Percentiles rank a stretch among this genome's conserved stretches.
phyloP scores from a whole-genome alignment of 1,140 invertebrate genomes.

The Drosophila bifasciata region DNA sequence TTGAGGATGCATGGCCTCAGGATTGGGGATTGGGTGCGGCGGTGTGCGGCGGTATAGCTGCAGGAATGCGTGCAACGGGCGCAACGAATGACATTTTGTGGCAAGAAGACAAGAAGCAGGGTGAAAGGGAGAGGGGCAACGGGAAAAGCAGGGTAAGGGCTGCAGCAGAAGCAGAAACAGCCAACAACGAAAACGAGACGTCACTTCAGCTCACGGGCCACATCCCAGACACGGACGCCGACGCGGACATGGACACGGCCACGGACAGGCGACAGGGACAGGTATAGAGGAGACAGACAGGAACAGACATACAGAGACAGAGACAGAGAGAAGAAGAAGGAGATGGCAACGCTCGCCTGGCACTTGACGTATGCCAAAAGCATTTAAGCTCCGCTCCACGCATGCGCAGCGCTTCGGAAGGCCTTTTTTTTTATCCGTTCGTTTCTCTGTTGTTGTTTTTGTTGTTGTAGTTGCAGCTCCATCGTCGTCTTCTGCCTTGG shows the following conservation, averaged over 20 bases:
- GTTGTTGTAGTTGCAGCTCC: not conserved
- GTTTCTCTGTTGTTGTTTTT: not conserved
- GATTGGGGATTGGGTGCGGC: not conserved
- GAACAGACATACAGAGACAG: conserved; percentile 6
- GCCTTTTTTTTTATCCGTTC: conserved; percentile 26
- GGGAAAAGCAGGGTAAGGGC: not conserved
- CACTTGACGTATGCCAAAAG: conserved; percentile 73
- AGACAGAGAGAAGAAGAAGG: not conserved
- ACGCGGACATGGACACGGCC: not conserved
- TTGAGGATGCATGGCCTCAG: not conserved
- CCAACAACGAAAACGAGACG: conserved; percentile 32
- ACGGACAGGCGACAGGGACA: conserved; percentile 12
- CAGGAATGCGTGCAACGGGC: conserved; percentile 61
- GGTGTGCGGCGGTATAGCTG: conserved; percentile 2
- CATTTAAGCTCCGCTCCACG: conserved; percentile 69
- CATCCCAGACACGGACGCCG: conserved; percentile 18
- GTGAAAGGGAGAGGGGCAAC: not conserved
- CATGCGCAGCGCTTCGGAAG: conserved; percentile 54
- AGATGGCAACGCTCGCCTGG: conserved; percentile 26
- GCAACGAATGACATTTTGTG: conserved; percentile 56
- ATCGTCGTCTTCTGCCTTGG: too few relatives aligned
- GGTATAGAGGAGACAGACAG: not conserved
- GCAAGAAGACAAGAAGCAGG: conserved; percentile 11
- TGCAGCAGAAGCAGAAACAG: not conserved
- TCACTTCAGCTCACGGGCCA: conserved; percentile 30